Conservation (phyloP, 2,888 invertebrate species). For the Cryptophagus acutangulus region DNA sequence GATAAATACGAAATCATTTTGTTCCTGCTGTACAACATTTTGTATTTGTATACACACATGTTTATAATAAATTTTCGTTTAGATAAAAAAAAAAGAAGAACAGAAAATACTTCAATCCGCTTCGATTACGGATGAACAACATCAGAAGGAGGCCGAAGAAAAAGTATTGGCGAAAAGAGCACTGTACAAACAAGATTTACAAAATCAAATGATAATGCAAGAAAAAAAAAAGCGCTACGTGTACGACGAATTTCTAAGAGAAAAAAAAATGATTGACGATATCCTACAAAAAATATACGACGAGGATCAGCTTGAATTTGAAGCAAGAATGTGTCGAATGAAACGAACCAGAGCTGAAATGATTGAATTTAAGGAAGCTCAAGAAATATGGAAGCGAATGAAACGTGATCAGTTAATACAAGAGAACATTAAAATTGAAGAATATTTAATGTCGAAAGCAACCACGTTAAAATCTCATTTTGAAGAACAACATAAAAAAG, state of each 20-base stretch:
- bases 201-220: conserved; percentile 55
- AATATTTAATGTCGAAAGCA: conserved; percentile 44
- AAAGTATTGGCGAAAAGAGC: conserved; percentile 43
- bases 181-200: conserved; percentile 52
- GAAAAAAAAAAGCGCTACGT: conserved; percentile 51
- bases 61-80: conserved; percentile 3
- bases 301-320: conserved; percentile 56
- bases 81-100: conserved; percentile 43
- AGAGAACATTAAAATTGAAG: conserved; percentile 47
- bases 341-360: conserved; percentile 54
- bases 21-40: too few relatives aligned
- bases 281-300: conserved; percentile 56
- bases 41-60: too few relatives aligned
- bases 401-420: conserved; percentile 46
- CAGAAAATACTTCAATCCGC: conserved; percentile 45
- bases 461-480: conserved; percentile 39
- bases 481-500: conserved; percentile 32
- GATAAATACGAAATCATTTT: too few relatives aligned
- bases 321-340: conserved; percentile 48
- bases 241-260: conserved; percentile 56
- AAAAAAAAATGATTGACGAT: conserved; percentile 61
- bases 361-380: conserved; percentile 50
- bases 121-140: conserved; percentile 46
- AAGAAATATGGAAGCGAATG: conserved; percentile 52
- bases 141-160: conserved; percentile 40